These are phyloP conservation scores for Tetrapedia diversipes DNA, from an alignment of 2,888 invertebrate species.

Conservation along the genomic window DNA sequence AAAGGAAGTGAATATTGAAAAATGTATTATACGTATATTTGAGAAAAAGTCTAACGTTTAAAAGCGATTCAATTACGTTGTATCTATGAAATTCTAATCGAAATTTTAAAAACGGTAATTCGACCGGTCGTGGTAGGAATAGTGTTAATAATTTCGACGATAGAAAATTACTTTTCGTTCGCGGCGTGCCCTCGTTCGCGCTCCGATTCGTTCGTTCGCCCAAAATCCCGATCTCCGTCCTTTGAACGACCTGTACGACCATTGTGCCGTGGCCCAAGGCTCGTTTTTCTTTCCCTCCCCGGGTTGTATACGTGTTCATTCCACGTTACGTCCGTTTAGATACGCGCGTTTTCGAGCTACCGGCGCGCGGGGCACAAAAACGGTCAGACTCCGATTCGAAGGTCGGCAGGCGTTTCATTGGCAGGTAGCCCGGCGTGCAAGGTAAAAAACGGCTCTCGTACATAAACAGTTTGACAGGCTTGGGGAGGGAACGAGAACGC, in stretches of 20 bases:
- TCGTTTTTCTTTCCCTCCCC: not conserved
- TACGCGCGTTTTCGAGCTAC: slow-evolving; percentile 57
- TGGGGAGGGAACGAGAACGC: slow-evolving; percentile 42
- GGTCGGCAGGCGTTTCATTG: slow-evolving; percentile 79
- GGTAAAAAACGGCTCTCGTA: slow-evolving; percentile 50
- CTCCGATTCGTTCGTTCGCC: not conserved
- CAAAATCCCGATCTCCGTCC: slow-evolving; percentile 5
- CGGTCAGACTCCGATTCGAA: slow-evolving; percentile 80
- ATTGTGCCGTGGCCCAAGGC: not conserved
- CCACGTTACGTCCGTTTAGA: slow-evolving; percentile 32
- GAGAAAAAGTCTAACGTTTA: too few relatives aligned
- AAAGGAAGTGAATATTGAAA: too few relatives aligned
- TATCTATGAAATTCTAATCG: too few relatives aligned
- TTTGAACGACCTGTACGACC: slow-evolving; percentile 20
- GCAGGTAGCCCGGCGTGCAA: slow-evolving; percentile 66
- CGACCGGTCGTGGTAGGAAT: too few relatives aligned
- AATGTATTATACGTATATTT: too few relatives aligned
- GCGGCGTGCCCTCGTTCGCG: not conserved
- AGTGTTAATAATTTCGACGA: too few relatives aligned
- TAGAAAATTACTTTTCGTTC: too few relatives aligned
- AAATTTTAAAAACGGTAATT: too few relatives aligned
- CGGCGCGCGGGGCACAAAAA: slow-evolving; percentile 75
- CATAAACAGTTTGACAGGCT: slow-evolving; percentile 57
- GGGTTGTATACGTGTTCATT: slow-evolving; percentile 31
- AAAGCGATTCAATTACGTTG: too few relatives aligned